Evolutionary conservation across 2,888 invertebrate genomes (phyloP).

Genomic region (Ennomos quercinarius): DNA sequence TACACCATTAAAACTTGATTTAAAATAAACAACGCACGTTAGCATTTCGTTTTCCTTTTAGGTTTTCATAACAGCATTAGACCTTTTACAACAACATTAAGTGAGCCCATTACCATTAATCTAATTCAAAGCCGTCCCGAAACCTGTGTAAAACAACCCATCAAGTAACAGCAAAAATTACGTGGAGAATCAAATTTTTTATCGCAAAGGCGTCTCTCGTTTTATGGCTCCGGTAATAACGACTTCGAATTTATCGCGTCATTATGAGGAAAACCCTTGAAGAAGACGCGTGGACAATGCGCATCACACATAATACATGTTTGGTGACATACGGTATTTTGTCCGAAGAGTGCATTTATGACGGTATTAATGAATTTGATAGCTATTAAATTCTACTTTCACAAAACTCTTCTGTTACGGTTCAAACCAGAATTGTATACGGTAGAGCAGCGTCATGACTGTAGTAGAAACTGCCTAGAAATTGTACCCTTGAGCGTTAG

Average conservation of each 20-base stretch:
- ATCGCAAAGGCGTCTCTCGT: constrained; percentile 51
- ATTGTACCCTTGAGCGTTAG: constrained; percentile 39
- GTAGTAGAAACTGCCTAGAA: constrained; percentile 16
- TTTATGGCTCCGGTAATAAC: constrained; percentile 53
- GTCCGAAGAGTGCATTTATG: constrained; percentile 18
- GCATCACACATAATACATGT: constrained; percentile 39
- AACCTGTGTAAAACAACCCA: constrained; percentile 50
- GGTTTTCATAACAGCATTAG: constrained; percentile 21
- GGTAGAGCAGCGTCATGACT: neutral
- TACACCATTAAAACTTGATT: constrained; percentile 4
- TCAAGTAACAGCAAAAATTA: constrained; percentile 58
- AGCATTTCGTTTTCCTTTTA: constrained; percentile 15
- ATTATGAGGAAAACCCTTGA: constrained; percentile 47
- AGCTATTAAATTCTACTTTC: constrained; percentile 3
- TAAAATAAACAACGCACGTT: constrained; percentile 16
- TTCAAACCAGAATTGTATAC: too few relatives aligned
- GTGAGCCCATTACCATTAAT: constrained; percentile 36
- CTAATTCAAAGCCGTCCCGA: constrained; percentile 35
- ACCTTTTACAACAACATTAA: constrained; percentile 35
- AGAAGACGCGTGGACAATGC: constrained; percentile 46
- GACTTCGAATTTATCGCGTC: constrained; percentile 54
- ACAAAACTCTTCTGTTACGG: neutral
- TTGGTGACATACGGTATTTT: constrained; percentile 16
- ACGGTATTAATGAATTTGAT: constrained; percentile 2
- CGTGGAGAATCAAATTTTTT: constrained; percentile 55